phyloP scores from a whole-genome alignment of 2,797 vertebrate genomes.

The Poeciliopsis gracilis region DNA sequence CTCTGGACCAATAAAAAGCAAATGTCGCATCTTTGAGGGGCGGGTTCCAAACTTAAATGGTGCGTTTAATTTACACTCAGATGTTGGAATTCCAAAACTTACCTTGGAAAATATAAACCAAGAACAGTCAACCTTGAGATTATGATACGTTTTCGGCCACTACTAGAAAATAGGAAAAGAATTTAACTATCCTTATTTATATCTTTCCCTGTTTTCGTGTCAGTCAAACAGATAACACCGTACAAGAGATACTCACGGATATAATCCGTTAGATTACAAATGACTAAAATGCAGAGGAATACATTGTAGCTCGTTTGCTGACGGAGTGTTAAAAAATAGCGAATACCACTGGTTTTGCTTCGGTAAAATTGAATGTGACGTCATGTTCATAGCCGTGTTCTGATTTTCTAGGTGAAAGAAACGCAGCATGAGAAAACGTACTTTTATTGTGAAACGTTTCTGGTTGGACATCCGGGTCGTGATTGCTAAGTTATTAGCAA shows the following conservation, averaged over 20 bases:
- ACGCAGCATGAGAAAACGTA: background rate
- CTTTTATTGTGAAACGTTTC: conserved; percentile 54
- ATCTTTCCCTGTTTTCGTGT: background rate
- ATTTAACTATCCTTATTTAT: background rate
- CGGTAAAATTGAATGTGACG: background rate
- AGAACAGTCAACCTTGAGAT: background rate
- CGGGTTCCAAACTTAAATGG: background rate
- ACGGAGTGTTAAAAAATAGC: background rate
- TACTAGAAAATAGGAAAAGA: background rate
- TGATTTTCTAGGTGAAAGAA: background rate
- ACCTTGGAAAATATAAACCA: background rate
- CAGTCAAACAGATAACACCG: no score
- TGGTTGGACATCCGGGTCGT: conserved; percentile 61
- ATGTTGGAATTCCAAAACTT: background rate
- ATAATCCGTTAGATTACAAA: background rate
- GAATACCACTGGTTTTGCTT: background rate
- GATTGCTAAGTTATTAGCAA: background rate
- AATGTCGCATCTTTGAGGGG: background rate
- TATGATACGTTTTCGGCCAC: background rate
- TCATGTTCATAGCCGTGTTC: background rate
- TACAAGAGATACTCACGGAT: background rate
- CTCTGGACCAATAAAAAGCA: conserved; percentile 30
- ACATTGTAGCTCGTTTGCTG: background rate
- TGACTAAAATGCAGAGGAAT: background rate
- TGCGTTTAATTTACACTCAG: background rate